Evolutionary conservation across 2,797 vertebrate species (phyloP).

Genomic region (Halcyon leucocephala): DNA sequence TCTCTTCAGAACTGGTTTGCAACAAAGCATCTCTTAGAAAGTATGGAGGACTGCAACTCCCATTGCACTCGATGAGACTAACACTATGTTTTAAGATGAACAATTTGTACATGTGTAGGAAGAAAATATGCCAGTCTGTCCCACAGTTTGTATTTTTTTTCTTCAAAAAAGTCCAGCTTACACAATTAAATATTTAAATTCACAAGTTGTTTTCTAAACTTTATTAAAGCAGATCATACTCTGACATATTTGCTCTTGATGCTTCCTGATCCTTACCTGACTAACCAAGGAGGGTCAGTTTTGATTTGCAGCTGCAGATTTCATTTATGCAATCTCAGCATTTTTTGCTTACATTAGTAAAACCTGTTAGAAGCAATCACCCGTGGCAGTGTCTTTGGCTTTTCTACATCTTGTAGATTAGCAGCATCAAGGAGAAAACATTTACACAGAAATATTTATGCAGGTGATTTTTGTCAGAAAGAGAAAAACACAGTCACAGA

Average conservation of each 20-base stretch:
- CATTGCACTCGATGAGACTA: background rate
- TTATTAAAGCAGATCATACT: background rate
- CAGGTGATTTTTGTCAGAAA: background rate
- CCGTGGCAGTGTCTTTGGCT: background rate
- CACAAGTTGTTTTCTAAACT: background rate
- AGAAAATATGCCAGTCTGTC: background rate
- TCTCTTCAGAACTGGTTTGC: background rate
- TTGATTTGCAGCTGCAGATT: conserved; percentile 21
- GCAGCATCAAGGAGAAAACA: background rate
- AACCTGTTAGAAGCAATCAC: conserved; percentile 23
- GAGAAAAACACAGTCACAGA: background rate
- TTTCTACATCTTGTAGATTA: background rate
- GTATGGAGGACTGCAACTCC: background rate
- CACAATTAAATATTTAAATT: background rate
- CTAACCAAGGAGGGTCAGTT: background rate
- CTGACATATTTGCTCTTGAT: background rate
- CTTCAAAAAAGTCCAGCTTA: background rate
- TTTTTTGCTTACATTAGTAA: conserved; percentile 10
- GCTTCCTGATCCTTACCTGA: background rate
- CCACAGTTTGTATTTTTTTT: background rate
- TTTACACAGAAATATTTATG: background rate
- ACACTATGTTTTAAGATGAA: background rate
- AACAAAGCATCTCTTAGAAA: background rate
- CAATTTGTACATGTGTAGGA: background rate
- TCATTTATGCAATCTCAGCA: background rate